Evolutionary conservation across 2,113 vertebrate genomes (phyloP), one percentile per base, ranked within the genome.

Genomic region (Thinocorus orbignyianus): DNA sequence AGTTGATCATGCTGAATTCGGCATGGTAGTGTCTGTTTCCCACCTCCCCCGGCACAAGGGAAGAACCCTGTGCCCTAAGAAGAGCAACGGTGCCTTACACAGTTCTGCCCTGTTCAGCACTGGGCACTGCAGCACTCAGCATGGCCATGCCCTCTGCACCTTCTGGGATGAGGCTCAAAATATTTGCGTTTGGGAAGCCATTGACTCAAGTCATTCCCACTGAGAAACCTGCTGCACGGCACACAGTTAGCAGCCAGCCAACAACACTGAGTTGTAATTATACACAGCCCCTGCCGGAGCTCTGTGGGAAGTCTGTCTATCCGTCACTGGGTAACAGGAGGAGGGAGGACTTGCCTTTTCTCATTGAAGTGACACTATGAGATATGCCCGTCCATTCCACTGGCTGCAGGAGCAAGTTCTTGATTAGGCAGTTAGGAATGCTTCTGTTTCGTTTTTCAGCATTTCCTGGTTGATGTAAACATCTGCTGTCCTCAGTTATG

Each of bases 121-220:
- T 1, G 17, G 44, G 5, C 28, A 17, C 35, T 4, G 52, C 0
- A 0, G 11, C 0, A 0, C 35, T 26, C 30, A 11, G 26, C 54
- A 49, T 0, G 2, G 49, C 68, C 33, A 1, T 52, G 64, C 8
- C 54, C 60, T 57, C 37, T 33, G 41, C 25, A 4, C 14, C 17
- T 54, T 22, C 39, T 16, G 70, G 23, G 16, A 25, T 17, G 24
- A 13, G 26, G 6, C 52, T 66, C n/a, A 16, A 39, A 77, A 33
- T 3, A 15, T 11, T 51, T 11, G 35, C 10, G 70, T 82, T 39
- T 48, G 44, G 79, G 82, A 35, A 94, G 49, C 17, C 35, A 4
- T 22, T 30, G 62, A 1, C 44, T 54, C 33, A 19, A 11, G 25
- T 48, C 1, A 0, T 6, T 80, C 24, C 54, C 6, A 7, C 10